Evolutionary conservation across 2,888 invertebrate genomes (phyloP), one percentile per base, ranked within the genome.

Genomic region (Molorchus minor): DNA sequence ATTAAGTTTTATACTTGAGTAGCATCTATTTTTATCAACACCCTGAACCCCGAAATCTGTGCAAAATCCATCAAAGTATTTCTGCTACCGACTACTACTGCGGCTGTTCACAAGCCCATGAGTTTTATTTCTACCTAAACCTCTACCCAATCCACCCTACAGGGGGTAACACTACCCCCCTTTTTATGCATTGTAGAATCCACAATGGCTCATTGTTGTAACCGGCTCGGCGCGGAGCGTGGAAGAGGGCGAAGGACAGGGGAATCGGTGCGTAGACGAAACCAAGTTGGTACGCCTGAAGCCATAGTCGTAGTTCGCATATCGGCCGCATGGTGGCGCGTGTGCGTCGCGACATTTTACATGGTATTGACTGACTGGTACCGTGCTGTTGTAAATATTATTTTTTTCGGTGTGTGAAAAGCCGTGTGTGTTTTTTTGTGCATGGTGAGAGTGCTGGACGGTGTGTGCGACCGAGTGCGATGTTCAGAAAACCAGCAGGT

Each of bases 361-460:
- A 86, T 86, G 86, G 86, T 87, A 87, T 87, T 86, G 87, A 87
- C 86, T 86, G 84, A 84, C 82, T 84, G 82, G 84, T 83, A 83
- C 84, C 84, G 85, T 74, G 70, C 70, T 84, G 84, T 84, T 84
- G 85, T 86, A 85, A 86, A 84, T 83, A 85, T 85, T 84, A 84
- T 85, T 85, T 84, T n/a, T 79, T 84, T 82, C 79, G 83, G 83
- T 81, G 84, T 82, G 79, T 73, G 76, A 71, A 60, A 62, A 64
- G 45, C 63, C 64, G 68, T 68, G 67, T 65, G 75, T 75, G 74
- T 64, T 60, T 71, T 67, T 65, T 70, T 67, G 74, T 75, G 77
- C 73, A 75, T 75, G 73, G 74, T 76, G 76, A 70, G 70, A 69
- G 75, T 72, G 68, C 63, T 63, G 64, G 58, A 66, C 62, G 62